A percentile compares a stretch with the other conserved stretches of the same genome.
Conservation (phyloP, 2,888 invertebrate species). For the Elaeidobius kamerunicus region DNA sequence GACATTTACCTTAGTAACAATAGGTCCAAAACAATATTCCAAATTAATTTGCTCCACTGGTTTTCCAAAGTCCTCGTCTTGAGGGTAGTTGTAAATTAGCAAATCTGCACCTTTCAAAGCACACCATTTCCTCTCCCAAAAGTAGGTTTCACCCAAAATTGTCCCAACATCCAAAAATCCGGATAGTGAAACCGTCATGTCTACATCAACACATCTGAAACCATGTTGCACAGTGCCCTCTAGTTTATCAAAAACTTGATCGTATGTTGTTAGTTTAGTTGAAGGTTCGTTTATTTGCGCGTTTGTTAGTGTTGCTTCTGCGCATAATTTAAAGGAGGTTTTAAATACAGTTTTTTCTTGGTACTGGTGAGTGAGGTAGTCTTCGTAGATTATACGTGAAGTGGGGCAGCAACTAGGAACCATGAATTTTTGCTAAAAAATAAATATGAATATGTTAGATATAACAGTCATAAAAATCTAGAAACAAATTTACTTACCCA, state of each 20-base stretch:
- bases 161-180: slow-evolving; percentile 56
- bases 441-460: neutral
- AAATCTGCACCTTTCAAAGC: slow-evolving; percentile 49
- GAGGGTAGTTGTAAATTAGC: slow-evolving; percentile 54
- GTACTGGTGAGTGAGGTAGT: slow-evolving; percentile 34
- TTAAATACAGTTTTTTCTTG: slow-evolving; percentile 34
- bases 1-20: slow-evolving; percentile 31
- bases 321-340: slow-evolving; percentile 35
- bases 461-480: neutral
- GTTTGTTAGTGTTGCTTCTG: slow-evolving; percentile 29
- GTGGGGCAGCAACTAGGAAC: slow-evolving; percentile 25
- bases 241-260: slow-evolving; percentile 13
- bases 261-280: neutral
- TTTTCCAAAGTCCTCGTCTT: slow-evolving; percentile 45
- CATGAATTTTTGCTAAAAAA: slow-evolving; percentile 19
- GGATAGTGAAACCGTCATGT: slow-evolving; percentile 34
- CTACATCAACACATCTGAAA: slow-evolving; percentile 26
- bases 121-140: slow-evolving; percentile 59
- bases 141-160: slow-evolving; percentile 42
- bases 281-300: slow-evolving; percentile 23
- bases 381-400: slow-evolving; percentile 35
- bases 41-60: slow-evolving; percentile 49
- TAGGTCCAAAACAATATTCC: slow-evolving; percentile 42
- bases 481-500: slow-evolving; percentile 18
- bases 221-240: slow-evolving; percentile 21